Conservation (phyloP, 2,113 vertebrate species). For the Salminus brasiliensis region DNA sequence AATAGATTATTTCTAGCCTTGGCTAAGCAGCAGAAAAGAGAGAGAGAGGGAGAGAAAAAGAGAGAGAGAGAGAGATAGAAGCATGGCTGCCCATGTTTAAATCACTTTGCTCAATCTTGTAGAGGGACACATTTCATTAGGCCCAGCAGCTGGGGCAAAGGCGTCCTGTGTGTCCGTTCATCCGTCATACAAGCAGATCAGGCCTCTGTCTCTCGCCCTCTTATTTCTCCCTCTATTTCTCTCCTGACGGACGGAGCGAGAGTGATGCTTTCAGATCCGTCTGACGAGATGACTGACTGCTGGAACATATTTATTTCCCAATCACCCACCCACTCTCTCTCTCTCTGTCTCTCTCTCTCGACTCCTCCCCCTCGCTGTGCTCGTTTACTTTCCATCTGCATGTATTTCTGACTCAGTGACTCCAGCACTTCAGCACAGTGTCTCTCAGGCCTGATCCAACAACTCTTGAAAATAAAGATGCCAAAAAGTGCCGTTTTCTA, state of each 20-base stretch:
- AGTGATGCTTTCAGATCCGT: slow-evolving; percentile 42
- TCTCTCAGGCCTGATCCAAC: too few species aligned
- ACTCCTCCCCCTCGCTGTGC: background rate
- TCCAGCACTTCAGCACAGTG: too few species aligned
- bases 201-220: slow-evolving; percentile 37
- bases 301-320: slow-evolving; percentile 36
- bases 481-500: too few species aligned
- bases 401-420: too few species aligned
- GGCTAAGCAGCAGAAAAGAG: slow-evolving; percentile 27
- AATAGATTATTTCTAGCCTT: slow-evolving; percentile 47
- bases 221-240: slow-evolving; percentile 43
- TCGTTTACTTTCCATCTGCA: too few species aligned
- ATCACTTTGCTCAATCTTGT: slow-evolving; percentile 57
- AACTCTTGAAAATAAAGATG: too few species aligned
- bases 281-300: slow-evolving; percentile 48
- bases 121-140: slow-evolving; percentile 57
- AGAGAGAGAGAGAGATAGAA: slow-evolving; percentile 38
- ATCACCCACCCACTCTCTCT: slow-evolving; percentile 13
- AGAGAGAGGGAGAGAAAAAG: slow-evolving; percentile 28
- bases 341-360: background rate
- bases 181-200: slow-evolving; percentile 50
- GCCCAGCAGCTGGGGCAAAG: slow-evolving; percentile 48
- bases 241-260: slow-evolving; percentile 40
- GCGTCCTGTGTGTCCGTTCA: slow-evolving; percentile 37
- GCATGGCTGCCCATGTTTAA: slow-evolving; percentile 49